phyloP scores from a whole-genome alignment of 2,888 invertebrate species.

The Ganaspis brasiliensis region DNA sequence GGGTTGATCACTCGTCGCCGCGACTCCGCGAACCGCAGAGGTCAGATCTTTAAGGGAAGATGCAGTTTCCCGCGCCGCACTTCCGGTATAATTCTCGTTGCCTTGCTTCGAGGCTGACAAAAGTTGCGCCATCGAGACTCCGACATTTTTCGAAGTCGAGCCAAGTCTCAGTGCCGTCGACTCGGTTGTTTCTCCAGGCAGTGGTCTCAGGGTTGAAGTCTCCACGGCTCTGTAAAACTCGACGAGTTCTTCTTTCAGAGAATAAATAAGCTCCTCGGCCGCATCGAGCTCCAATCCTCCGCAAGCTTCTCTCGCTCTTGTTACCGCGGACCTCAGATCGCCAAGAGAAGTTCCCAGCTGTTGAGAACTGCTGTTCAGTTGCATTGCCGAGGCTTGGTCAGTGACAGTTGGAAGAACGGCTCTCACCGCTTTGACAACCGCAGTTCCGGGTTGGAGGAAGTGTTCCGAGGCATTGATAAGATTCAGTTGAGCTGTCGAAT shows the following conservation, averaged over 20 bases:
- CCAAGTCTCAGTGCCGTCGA: conserved; percentile 83
- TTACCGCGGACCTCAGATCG: conserved; percentile 86
- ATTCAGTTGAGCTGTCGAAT: conserved; percentile 89
- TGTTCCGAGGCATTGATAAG: conserved; percentile 92
- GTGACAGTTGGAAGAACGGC: conserved; percentile 91
- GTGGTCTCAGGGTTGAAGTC: conserved; percentile 87
- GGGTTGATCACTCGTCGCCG: conserved; percentile 86
- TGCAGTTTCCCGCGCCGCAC: conserved; percentile 91
- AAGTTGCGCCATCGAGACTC: conserved; percentile 91
- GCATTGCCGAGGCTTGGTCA: conserved; percentile 89
- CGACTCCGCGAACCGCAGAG: conserved; percentile 89
- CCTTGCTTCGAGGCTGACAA: conserved; percentile 92
- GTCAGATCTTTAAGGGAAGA: conserved; percentile 88
- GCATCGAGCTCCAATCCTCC: conserved; percentile 93
- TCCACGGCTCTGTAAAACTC: conserved; percentile 90
- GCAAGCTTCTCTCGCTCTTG: conserved; percentile 88
- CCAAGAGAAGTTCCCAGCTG: conserved; percentile 85
- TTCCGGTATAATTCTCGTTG: conserved; percentile 90
- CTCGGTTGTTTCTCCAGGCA: conserved; percentile 91
- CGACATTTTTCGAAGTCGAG: conserved; percentile 88
- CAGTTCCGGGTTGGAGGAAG: conserved; percentile 87
- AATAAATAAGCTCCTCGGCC: conserved; percentile 91
- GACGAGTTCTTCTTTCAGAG: conserved; percentile 90
- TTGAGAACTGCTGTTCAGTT: conserved; percentile 87
- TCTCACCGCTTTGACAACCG: conserved; percentile 89